Base-by-base conservation (phyloP, 2,113 vertebrate species). In the Pseudolaguvia tuberculata region DNA sequence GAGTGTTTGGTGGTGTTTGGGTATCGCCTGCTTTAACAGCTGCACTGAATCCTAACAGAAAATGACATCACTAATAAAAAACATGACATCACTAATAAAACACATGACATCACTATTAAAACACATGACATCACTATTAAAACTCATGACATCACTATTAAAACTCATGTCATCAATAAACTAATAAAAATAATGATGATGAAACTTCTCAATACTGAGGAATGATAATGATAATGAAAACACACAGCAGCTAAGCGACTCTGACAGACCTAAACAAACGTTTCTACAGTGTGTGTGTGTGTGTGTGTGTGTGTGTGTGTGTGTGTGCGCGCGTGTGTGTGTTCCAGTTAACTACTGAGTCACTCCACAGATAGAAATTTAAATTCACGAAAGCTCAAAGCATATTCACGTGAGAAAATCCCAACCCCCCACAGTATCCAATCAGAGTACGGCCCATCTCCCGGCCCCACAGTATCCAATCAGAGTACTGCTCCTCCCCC, bases 351-450 rank as follows among this genome's bases (percentile, higher is more conserved):
- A n/a, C n/a, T n/a, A 45, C 42, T 20, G 55, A 2, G n/a, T 27
- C 47, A 55, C 48, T 73, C 35, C 8, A n/a, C 45, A 73, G 65
- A 74, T 62, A 45, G 67, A 67, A 80, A 70, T 50, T 18, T 61
- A 31, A 55, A 53, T 31, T 45, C 27, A 21, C 48, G 57, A 70
- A 70, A 63, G 35, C 70, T 53, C 55, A 31, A 56, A 61, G 63
- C 48, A n/a, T n/a, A 68, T 68, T 53, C 42, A 63, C 50, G 45
- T 31, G 35, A 23, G 25, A 66, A 23, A 61, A 11, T 1, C 14
- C 23, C 14, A 23, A 17, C 6, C 13, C 25, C 53, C 21, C 21
- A 25, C 53, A 3, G n/a, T 23, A 55, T 12, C n/a, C 52, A 55
- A 58, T 27, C 6, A 29, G 56, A 17, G 0, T 15, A 29, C 57